Evolutionary conservation across 2,113 vertebrate species (phyloP), one percentile per base, ranked within the genome.

Genomic region (Lepisosteus oculatus): DNA sequence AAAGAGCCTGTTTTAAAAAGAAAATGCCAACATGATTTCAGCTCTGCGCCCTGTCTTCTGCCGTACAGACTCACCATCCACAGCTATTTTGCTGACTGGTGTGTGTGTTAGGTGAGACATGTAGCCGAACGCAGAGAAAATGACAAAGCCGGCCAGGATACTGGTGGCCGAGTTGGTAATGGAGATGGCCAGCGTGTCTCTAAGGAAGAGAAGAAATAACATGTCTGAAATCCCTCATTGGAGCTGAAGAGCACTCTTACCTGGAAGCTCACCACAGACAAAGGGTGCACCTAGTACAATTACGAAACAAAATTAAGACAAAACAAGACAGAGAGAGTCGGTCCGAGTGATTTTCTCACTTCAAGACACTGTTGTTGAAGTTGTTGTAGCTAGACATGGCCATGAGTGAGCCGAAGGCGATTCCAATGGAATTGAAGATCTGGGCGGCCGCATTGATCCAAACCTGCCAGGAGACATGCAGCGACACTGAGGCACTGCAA

Each of bases 361-460:
- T 92, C 3, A 92, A 74, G 51, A 92, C 51, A 3, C 86, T 91
- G 85, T 92, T 92, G 85, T 92, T 86, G 80, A 89, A 92, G 73
- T 80, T 77, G 76, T 89, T 92, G 79, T 92, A 92, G 77, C 91
- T 92, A 54, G 91, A 81, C 91, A 92, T 92, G 51, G 90, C 85
- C 76, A 92, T 51, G 56, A 92, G 76, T 1, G 84, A 89, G 5
- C 91, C 91, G 9, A 92, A 92, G 3, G 89, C 90, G 14, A 92
- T 92, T 12, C 90, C 89, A 1, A 92, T 88, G 79, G 91, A 92
- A 83, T 92, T 92, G 61, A 92, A 92, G 75, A 92, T 91, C 73
- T 92, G 90, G 51, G 88, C 89, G 0, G 91, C 91, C 45, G 90
- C 90, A 12, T 92, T 91, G 70, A 92, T 84, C 91, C 91, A 92